Percentiles rank a stretch among this genome's conserved stretches.
Conservation (phyloP, 2,888 invertebrate species). For the Drosophila atroscutellata region DNA sequence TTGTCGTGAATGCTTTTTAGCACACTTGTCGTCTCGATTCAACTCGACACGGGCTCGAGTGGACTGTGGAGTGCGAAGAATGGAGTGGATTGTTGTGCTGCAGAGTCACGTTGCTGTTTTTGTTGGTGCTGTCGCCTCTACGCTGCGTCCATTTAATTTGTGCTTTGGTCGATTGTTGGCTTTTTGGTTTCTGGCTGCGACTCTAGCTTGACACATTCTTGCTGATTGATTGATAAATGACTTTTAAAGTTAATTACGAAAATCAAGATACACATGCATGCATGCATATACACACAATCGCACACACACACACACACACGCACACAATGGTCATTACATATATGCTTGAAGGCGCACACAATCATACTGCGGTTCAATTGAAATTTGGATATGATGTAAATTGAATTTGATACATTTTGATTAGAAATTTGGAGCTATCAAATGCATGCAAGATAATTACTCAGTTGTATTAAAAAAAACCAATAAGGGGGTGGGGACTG, state of each 20-base stretch:
- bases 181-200: constrained; percentile 35
- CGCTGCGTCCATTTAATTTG: constrained; percentile 35
- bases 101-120: constrained; percentile 11
- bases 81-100: constrained; percentile 25
- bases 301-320: not conserved
- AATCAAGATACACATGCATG: constrained; percentile 45
- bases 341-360: constrained; percentile 12
- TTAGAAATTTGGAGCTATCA: not conserved
- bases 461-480: not conserved
- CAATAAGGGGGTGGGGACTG: not conserved
- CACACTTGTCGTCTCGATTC: constrained; percentile 66
- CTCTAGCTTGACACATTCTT: constrained; percentile 64
- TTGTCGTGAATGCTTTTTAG: constrained; percentile 67
- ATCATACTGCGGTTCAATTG: constrained; percentile 7
- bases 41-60: constrained; percentile 25
- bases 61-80: constrained; percentile 8
- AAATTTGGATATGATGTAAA: not conserved
- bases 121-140: constrained; percentile 21
- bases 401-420: not conserved
- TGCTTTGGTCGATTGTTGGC: constrained; percentile 16
- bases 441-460: not conserved
- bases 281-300: not conserved
- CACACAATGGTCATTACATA: not conserved
- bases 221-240: constrained; percentile 77
- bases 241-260: constrained; percentile 69